Percentiles rank a stretch among this genome's conserved stretches.
phyloP scores from a whole-genome alignment of 2,113 vertebrate species.

The Asarcornis scutulata region DNA sequence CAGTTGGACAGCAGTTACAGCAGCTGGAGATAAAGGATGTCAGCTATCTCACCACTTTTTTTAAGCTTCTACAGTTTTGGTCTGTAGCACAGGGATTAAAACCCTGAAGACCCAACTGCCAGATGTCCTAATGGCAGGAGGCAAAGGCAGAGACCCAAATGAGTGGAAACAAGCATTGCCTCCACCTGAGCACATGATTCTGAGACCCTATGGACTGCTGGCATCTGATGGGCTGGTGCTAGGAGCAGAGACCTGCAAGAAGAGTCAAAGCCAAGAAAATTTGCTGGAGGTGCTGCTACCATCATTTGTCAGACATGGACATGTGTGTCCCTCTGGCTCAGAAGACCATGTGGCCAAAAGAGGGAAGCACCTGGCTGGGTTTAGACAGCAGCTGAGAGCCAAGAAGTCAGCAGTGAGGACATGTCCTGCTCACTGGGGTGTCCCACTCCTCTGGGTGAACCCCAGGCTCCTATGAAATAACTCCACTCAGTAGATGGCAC shows the following conservation, averaged over 20 bases:
- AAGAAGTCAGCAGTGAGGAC: rapidly evolving
- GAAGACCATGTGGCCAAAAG: rapidly evolving
- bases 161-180: not conserved
- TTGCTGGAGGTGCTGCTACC: rapidly evolving
- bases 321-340: rapidly evolving
- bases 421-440: not conserved
- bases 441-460: not conserved
- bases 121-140: not conserved
- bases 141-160: not conserved
- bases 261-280: not conserved
- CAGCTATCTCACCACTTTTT: not conserved
- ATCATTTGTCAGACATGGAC: rapidly evolving
- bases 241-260: not conserved
- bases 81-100: not conserved
- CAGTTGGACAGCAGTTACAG: not conserved
- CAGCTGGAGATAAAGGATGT: not conserved
- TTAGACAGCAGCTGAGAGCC: not conserved
- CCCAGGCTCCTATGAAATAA: not conserved
- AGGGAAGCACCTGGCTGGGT: not conserved
- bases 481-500: not conserved
- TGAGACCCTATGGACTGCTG: not conserved
- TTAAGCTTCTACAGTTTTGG: not conserved
- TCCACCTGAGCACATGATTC: not conserved
- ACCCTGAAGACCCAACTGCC: not conserved
- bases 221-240: not conserved